Conservation (phyloP, 2,113 vertebrate species). For the Cranoglanis bouderius region DNA sequence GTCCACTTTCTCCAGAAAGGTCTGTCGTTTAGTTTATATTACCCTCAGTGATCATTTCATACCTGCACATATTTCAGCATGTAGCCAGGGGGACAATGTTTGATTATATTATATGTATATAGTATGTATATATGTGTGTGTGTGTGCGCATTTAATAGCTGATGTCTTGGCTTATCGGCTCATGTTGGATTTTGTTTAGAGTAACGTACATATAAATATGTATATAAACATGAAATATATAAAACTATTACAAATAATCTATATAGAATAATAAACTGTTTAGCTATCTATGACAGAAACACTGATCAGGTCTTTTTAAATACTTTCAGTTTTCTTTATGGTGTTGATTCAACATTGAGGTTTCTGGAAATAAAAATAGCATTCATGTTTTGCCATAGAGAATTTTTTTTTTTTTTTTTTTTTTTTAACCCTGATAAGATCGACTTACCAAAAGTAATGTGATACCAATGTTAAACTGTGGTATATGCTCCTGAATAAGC, state of each 20-base stretch:
- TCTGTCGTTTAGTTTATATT: background rate
- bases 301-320: background rate
- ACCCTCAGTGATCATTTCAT: background rate
- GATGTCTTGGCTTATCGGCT: background rate
- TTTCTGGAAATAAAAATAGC: background rate
- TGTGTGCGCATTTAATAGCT: background rate
- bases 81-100: background rate
- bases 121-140: background rate
- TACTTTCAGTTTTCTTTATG: background rate
- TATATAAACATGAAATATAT: background rate
- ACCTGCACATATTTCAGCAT: background rate
- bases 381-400: background rate
- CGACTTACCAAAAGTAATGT: background rate
- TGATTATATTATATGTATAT: background rate
- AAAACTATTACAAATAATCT: background rate
- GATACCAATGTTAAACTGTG: background rate
- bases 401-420: background rate
- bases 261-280: background rate
- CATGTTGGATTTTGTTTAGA: background rate
- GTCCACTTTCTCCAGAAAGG: background rate
- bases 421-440: background rate
- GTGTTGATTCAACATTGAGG: background rate
- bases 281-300: background rate
- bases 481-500: background rate
- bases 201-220: background rate